Base-by-base conservation (phyloP, 92 coral and sea anemone genomes). In the Porites rus region DNA sequence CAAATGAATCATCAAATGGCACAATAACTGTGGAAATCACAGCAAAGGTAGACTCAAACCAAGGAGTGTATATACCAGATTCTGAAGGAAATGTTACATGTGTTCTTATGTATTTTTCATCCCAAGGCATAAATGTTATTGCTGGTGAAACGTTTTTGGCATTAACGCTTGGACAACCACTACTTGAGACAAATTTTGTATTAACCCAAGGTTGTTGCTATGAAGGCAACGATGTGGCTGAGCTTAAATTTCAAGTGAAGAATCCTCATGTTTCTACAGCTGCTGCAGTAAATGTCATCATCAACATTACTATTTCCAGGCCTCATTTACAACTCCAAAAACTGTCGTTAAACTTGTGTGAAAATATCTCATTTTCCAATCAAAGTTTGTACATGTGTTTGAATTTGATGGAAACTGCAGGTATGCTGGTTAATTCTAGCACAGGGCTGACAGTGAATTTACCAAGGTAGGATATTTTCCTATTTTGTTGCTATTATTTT, bases 161-260 rank as follows among this genome's bases (percentile, higher is more conserved):
- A 52, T 51, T 95, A n/a, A 86, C 81, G 70, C 94, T 97, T 28
- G 95, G 92, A 16, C 92, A 97, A 46, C 99, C 99, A 43, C 80
- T 86, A 59, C 87, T 97, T 12, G 74, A 67, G 60, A 63, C 54
- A 14, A 59, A 82, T 22, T 86, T 95, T 8, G 46, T 63, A 38
- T 38, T 38, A 11, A 65, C 76, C 43, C 63, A 51, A 25, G 78
- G 71, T 80, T 50, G 90, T 18, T 74, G 78, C 8, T 91, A 83
- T 64, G 93, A 95, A 81, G 97, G 93, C n/a, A 84, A 86, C 64
- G 92, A 85, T 20, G 38, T 76, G 17, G 81, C 88, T 24, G 28
- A 28, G 17, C 78, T 84, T 56, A 22, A 63, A 20, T 94, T 84
- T 61, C 70, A 86, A 31, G 85, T 94, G 13, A 77, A 65, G 18